A percentile compares a stretch with the other conserved stretches of the same genome.
phyloP scores from a whole-genome alignment of 2,797 vertebrate genomes.

The Dryobates pubescens region DNA sequence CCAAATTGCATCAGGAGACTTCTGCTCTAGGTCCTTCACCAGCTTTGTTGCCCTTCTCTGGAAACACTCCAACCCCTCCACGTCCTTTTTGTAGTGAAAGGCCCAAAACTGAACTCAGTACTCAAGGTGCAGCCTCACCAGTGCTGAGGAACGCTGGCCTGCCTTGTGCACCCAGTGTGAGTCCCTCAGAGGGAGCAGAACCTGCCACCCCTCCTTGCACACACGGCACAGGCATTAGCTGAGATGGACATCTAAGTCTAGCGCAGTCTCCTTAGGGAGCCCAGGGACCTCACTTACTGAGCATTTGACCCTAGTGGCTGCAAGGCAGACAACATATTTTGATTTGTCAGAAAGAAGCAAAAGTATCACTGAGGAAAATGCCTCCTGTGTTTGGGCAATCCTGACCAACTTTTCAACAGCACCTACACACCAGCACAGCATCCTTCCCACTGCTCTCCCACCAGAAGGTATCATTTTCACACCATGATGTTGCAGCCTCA shows the following conservation, averaged over 20 bases:
- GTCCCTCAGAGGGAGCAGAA: no score
- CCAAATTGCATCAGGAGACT: no score
- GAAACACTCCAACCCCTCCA: no score
- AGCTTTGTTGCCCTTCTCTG: no score
- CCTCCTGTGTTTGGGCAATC: background rate
- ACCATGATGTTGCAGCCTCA: background rate
- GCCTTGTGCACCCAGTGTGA: no score
- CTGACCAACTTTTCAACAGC: conserved; percentile 19
- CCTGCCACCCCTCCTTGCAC: background rate
- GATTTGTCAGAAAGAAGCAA: conserved; percentile 1
- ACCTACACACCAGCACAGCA: background rate
- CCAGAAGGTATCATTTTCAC: background rate
- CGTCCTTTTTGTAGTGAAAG: no score
- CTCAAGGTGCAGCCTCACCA: no score
- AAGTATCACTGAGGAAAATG: conserved; percentile 13
- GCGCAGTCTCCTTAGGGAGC: background rate
- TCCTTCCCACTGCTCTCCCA: background rate
- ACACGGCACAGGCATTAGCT: background rate
- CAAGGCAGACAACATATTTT: conserved; percentile 22
- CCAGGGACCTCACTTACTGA: background rate
- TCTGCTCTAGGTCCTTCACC: no score
- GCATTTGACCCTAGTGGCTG: background rate
- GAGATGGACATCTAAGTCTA: background rate
- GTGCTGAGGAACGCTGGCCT: no score
- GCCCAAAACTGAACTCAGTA: no score